Evolutionary conservation across 2,797 vertebrate genomes (phyloP).

Genomic region (Liparis tanakae): DNA sequence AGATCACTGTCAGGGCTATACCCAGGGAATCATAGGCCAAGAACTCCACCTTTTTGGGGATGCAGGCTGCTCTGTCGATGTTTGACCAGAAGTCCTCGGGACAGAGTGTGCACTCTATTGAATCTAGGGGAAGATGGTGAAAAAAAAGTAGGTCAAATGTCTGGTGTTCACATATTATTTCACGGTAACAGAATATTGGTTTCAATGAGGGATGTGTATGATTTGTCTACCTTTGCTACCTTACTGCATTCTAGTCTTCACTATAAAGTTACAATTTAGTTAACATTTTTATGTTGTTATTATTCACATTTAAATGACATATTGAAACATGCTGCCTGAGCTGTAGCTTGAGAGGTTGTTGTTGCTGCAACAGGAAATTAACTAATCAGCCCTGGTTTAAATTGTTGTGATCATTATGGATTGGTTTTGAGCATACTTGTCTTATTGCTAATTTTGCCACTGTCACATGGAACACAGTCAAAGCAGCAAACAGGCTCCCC

Average conservation of each 20-base stretch:
- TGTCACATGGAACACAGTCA: slow-evolving; percentile 86
- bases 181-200: background rate
- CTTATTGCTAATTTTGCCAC: slow-evolving; percentile 82
- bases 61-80: slow-evolving; percentile 71
- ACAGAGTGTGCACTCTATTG: slow-evolving; percentile 79
- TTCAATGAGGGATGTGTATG: background rate
- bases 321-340: too few relatives aligned
- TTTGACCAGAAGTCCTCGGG: slow-evolving; percentile 81
- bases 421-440: slow-evolving; percentile 68
- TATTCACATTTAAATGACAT: too few relatives aligned
- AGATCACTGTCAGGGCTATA: slow-evolving; percentile 70
- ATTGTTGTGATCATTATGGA: background rate
- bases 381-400: background rate
- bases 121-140: slow-evolving; percentile 55
- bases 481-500: slow-evolving; percentile 84
- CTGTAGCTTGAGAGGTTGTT: too few relatives aligned
- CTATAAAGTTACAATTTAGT: too few relatives aligned
- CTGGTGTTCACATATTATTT: background rate
- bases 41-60: slow-evolving; percentile 79
- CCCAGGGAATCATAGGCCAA: slow-evolving; percentile 78
- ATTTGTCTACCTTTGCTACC: background rate
- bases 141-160: background rate
- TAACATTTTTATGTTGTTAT: too few relatives aligned
- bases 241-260: too few relatives aligned
- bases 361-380: too few relatives aligned